Evolutionary conservation across 1,140 invertebrate species (phyloP).

Genomic region (Lasioglossum baleicum): DNA sequence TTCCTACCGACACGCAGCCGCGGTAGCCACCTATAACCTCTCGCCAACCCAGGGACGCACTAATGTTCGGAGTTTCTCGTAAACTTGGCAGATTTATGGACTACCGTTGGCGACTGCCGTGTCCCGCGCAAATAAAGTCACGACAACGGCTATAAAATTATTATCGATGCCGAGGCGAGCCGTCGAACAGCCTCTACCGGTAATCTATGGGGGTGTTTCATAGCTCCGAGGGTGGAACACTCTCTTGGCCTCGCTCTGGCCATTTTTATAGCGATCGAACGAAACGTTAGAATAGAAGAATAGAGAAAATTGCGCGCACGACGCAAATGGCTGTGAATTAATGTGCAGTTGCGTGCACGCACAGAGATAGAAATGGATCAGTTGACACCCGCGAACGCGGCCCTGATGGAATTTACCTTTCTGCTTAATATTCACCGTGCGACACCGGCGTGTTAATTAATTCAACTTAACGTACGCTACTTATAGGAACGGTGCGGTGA

Average conservation of each 20-base stretch:
- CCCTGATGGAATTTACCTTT: slow-evolving; percentile 44
- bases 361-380: background rate
- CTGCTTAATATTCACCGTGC: slow-evolving; percentile 61
- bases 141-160: slow-evolving; percentile 12
- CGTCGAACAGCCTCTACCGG: background rate
- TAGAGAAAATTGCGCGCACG: background rate
- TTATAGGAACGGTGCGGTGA: slow-evolving; percentile 2
- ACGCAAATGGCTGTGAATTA: too few relatives aligned
- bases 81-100: slow-evolving; percentile 44
- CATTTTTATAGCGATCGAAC: too few relatives aligned
- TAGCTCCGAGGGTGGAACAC: background rate
- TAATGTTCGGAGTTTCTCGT: slow-evolving; percentile 40
- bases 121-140: slow-evolving; percentile 24
- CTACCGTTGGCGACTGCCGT: background rate
- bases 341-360: too few relatives aligned
- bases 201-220: background rate
- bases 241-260: too few relatives aligned
- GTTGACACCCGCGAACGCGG: slow-evolving; percentile 12
- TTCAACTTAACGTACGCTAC: slow-evolving; percentile 56
- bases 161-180: background rate
- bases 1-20: slow-evolving; percentile 52
- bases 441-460: slow-evolving; percentile 60
- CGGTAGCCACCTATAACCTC: slow-evolving; percentile 67
- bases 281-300: background rate
- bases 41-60: slow-evolving; percentile 55